Percentiles rank a stretch among this genome's conserved stretches.
phyloP scores from a whole-genome alignment of 1,140 invertebrate genomes.

The Drosophila orena region DNA sequence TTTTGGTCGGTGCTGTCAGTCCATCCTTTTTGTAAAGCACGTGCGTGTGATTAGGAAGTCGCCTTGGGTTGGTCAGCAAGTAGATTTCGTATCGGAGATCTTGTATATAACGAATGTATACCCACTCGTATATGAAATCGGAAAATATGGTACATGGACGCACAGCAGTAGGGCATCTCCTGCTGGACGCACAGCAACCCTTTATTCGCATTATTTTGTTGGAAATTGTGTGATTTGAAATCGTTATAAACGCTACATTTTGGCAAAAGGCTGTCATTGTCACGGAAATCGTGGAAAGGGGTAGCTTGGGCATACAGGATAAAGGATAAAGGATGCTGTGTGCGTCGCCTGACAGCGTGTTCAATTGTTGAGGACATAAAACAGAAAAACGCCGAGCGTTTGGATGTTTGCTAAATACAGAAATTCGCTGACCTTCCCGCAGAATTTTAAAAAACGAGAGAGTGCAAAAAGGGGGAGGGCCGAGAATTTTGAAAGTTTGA shows the following conservation, averaged over 20 bases:
- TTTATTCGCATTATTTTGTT: constrained; percentile 71
- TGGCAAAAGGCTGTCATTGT: constrained; percentile 69
- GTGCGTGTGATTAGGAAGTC: constrained; percentile 64
- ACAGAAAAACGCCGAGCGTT: constrained; percentile 55
- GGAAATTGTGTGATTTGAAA: constrained; percentile 70
- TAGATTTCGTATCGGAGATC: constrained; percentile 23
- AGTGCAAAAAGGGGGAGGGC: constrained; percentile 10
- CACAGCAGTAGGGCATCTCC: constrained; percentile 41
- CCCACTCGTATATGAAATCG: background rate
- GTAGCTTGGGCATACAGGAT: constrained; percentile 50
- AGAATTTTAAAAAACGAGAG: constrained; percentile 33
- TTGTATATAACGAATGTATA: constrained; percentile 7
- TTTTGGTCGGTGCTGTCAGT: constrained; percentile 50
- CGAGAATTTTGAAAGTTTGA: background rate
- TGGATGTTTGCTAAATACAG: constrained; percentile 40
- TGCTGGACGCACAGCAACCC: constrained; percentile 59
- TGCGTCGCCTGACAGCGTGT: constrained; percentile 52
- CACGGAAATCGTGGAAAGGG: constrained; percentile 61
- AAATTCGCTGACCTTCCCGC: constrained; percentile 67
- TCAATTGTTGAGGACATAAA: constrained; percentile 65
- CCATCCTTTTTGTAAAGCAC: constrained; percentile 49
- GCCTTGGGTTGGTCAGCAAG: constrained; percentile 53
- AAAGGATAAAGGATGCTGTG: constrained; percentile 61
- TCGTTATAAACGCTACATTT: constrained; percentile 78
- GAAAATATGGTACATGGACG: background rate